phyloP scores from a whole-genome alignment of 92 coral and sea anemone genomes.

The Bergia puertoricense region DNA sequence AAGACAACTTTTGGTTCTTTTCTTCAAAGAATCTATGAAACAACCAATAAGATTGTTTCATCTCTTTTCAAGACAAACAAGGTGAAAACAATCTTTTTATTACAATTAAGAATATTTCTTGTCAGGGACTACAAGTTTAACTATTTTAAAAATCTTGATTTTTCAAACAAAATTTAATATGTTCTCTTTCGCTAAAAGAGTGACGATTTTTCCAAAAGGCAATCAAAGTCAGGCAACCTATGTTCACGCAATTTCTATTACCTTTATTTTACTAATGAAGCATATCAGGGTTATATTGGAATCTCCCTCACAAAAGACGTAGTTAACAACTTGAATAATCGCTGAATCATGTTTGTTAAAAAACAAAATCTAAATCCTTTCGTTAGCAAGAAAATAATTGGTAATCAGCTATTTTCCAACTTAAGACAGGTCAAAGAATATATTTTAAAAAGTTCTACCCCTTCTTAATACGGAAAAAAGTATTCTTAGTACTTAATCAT shows the following conservation, averaged over 20 bases:
- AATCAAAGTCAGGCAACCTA: not conserved
- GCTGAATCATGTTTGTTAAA: not conserved
- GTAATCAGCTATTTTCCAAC: not conserved
- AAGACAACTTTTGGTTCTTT: slow-evolving; percentile 32
- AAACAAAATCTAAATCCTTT: not conserved
- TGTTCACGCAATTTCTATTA: not conserved
- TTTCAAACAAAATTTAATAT: not conserved
- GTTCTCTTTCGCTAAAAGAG: not conserved
- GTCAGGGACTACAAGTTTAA: slow-evolving; percentile 3
- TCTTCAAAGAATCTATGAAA: slow-evolving; percentile 36
- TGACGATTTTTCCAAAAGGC: not conserved
- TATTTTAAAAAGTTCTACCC: not conserved
- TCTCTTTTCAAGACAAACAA: slow-evolving; percentile 19
- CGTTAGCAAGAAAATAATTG: slow-evolving; percentile 7
- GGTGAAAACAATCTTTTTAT: slow-evolving; percentile 29
- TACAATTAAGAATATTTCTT: slow-evolving; percentile 26
- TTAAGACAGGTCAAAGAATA: not conserved
- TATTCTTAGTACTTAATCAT: too few species aligned
- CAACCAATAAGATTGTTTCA: not conserved
- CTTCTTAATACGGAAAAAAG: not conserved
- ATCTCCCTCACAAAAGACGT: slow-evolving; percentile 9
- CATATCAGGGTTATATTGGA: slow-evolving; percentile 1
- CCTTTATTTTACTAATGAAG: not conserved
- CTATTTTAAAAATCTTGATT: not conserved
- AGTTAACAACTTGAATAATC: slow-evolving; percentile 28